phyloP scores from a whole-genome alignment of 1,140 invertebrate genomes.

The Papilio aristodemus region DNA sequence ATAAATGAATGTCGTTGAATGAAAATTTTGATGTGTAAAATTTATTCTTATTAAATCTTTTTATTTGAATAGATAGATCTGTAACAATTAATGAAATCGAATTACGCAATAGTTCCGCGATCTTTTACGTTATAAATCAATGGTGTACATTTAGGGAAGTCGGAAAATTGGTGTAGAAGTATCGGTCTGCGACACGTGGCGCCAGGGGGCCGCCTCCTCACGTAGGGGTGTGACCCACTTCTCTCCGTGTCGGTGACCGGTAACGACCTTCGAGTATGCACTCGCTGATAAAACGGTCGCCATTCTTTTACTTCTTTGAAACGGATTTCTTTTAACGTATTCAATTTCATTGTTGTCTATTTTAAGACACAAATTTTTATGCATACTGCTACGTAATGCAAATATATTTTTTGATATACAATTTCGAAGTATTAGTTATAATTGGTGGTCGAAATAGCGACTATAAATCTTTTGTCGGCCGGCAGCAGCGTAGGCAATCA shows the following conservation, averaged over 20 bases:
- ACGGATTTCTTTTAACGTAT: constrained; percentile 59
- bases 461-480: not conserved
- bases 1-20: no score
- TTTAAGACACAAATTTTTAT: constrained; percentile 26
- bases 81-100: not conserved
- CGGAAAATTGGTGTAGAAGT: constrained; percentile 24
- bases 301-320: constrained; percentile 47
- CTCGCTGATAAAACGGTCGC: constrained; percentile 62
- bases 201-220: constrained; percentile 23
- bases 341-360: constrained; percentile 54
- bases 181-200: constrained; percentile 37
- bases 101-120: not conserved
- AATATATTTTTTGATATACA: not conserved
- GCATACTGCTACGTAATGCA: not conserved
- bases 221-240: constrained; percentile 68
- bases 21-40: no score
- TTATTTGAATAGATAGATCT: not conserved
- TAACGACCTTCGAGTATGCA: constrained; percentile 72
- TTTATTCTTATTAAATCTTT: no score
- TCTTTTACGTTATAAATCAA: not conserved
- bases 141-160: constrained; percentile 3
- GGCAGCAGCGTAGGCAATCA: constrained; percentile 46
- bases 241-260: constrained; percentile 67
- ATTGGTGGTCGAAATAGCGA: not conserved
- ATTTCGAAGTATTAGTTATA: not conserved